Conservation (phyloP, 1,140 invertebrate species). For the Elymnias hypermnestra region DNA sequence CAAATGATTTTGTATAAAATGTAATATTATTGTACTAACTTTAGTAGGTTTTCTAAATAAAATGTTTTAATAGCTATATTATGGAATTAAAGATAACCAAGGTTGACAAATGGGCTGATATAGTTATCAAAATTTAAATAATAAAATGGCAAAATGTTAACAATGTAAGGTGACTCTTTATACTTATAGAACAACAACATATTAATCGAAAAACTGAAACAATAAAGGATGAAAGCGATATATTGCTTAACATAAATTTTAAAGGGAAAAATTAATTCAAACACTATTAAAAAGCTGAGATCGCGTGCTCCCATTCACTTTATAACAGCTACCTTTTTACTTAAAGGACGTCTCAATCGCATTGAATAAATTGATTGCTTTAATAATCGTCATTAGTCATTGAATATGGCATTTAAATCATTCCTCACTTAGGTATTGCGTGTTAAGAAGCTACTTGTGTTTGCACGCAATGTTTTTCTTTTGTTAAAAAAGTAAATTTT, state of each 20-base stretch:
- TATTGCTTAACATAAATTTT: constrained; percentile 41
- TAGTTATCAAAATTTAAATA: too few species aligned
- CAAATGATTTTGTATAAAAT: too few species aligned
- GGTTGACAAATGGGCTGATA: too few species aligned
- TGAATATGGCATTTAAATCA: constrained; percentile 38
- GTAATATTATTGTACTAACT: too few species aligned
- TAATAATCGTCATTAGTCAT: constrained; percentile 69
- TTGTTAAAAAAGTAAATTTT: constrained; percentile 26
- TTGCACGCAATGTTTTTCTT: constrained; percentile 51
- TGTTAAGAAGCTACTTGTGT: constrained; percentile 60
- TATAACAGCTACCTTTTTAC: constrained; percentile 58
- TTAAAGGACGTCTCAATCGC: constrained; percentile 60
- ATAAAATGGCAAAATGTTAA: too few species aligned
- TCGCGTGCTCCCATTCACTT: constrained; percentile 60
- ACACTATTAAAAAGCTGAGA: constrained; percentile 23
- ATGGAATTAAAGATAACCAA: too few species aligned
- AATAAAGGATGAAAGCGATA: too few species aligned
- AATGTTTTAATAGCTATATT: too few species aligned
- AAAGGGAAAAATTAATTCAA: constrained; percentile 14
- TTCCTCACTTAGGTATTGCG: constrained; percentile 44
- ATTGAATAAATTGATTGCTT: constrained; percentile 66
- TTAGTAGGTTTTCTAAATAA: too few species aligned
- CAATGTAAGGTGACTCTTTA: too few species aligned
- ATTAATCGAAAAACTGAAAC: too few species aligned
- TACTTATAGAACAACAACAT: too few species aligned